phyloP scores from a whole-genome alignment of 1,140 invertebrate genomes.

The Sesamia nonagrioides region DNA sequence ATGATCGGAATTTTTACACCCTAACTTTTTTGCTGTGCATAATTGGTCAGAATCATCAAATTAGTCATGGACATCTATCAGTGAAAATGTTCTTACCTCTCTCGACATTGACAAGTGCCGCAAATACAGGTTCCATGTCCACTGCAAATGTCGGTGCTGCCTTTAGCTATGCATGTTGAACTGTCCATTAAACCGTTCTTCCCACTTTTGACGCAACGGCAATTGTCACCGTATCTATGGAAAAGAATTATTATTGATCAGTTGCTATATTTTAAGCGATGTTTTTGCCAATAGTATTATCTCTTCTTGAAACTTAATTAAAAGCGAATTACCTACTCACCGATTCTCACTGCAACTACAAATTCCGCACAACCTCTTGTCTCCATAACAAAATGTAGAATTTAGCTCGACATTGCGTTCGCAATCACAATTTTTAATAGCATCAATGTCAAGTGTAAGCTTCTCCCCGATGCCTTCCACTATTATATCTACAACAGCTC shows the following conservation, averaged over 20 bases:
- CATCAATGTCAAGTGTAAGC: slow-evolving; percentile 90
- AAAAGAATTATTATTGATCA: neutral
- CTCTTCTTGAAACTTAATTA: neutral
- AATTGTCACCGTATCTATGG: slow-evolving; percentile 90
- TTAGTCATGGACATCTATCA: neutral
- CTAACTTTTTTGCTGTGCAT: too few relatives aligned
- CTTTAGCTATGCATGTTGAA: slow-evolving; percentile 87
- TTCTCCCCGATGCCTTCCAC: slow-evolving; percentile 91
- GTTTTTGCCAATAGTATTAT: neutral
- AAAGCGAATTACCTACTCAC: slow-evolving; percentile 76
- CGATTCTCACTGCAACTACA: slow-evolving; percentile 90
- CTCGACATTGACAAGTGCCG: slow-evolving; percentile 89
- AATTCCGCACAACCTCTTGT: slow-evolving; percentile 91
- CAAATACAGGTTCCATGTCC: slow-evolving; percentile 90
- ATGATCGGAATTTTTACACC: too few relatives aligned
- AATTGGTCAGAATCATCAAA: neutral
- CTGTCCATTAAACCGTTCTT: slow-evolving; percentile 71
- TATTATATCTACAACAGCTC: slow-evolving; percentile 61
- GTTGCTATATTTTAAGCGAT: neutral
- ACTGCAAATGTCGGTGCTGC: slow-evolving; percentile 88
- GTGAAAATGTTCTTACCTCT: slow-evolving; percentile 52
- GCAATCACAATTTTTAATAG: slow-evolving; percentile 92
- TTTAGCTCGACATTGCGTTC: slow-evolving; percentile 66
- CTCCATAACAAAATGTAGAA: slow-evolving; percentile 83
- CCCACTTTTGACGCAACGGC: slow-evolving; percentile 65